A percentile compares a stretch with the other conserved stretches of the same genome.
Evolutionary conservation across 1,140 invertebrate genomes (phyloP).

Genomic region (Penaeus vannamei): DNA sequence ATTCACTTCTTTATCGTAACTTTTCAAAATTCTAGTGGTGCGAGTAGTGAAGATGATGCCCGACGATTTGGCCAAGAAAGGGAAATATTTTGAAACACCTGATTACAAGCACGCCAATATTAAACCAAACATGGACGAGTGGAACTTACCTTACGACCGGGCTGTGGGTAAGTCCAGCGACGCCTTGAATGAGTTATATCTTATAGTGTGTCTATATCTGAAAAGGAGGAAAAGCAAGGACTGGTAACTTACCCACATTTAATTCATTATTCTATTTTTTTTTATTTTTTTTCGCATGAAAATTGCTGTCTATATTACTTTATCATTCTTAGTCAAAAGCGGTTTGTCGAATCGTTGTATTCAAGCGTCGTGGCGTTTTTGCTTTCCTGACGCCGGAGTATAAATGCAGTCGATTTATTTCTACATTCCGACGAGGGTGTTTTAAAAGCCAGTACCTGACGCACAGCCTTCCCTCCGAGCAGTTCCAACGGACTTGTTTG

Average conservation of each 20-base stretch:
- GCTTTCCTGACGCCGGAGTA: background rate
- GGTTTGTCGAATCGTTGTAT: no score
- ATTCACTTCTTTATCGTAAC: no score
- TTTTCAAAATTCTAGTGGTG: no score
- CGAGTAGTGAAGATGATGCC: background rate
- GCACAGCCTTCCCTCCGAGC: background rate
- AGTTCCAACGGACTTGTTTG: slow-evolving; percentile 38
- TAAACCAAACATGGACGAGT: background rate
- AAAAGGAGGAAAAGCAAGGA: slow-evolving; percentile 1
- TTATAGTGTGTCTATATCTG: background rate
- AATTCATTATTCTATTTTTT: no score
- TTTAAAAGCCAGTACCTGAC: background rate
- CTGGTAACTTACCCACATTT: background rate
- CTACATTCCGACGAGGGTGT: background rate
- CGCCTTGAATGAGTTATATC: background rate
- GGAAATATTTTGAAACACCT: background rate
- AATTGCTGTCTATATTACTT: no score
- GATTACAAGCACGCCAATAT: background rate
- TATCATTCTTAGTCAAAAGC: no score
- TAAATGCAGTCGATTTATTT: background rate
- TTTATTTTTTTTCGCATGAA: no score
- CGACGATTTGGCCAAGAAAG: background rate
- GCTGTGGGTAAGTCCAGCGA: slow-evolving; percentile 12
- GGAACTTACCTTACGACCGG: slow-evolving; percentile 34
- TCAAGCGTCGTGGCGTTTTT: no score